phyloP scores from a whole-genome alignment of 2,113 vertebrate species.

The Callipepla californica region DNA sequence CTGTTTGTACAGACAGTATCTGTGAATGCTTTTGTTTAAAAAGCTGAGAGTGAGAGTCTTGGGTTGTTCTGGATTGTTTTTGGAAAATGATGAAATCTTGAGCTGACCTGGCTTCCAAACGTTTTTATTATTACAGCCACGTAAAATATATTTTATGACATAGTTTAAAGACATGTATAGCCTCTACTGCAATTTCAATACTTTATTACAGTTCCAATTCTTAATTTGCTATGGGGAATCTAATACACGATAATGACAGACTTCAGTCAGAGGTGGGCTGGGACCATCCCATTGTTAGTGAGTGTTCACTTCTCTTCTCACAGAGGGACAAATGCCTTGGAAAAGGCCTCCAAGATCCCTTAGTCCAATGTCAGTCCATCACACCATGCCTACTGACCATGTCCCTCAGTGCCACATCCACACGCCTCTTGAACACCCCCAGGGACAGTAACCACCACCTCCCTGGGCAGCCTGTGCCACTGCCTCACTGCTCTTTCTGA shows the following conservation, averaged over 20 bases:
- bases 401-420: too few species aligned
- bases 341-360: too few species aligned
- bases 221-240: neutral
- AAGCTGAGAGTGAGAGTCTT: neutral
- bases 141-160: neutral
- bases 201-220: constrained; percentile 5
- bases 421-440: too few species aligned
- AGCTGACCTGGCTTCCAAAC: neutral
- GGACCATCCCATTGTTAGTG: neutral
- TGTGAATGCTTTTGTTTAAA: neutral
- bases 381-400: too few species aligned
- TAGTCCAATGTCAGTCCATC: too few species aligned
- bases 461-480: too few species aligned
- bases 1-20: neutral
- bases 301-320: neutral
- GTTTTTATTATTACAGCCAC: constrained; percentile 3
- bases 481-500: too few species aligned
- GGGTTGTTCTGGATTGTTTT: neutral
- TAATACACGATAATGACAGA: neutral
- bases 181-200: constrained; percentile 16
- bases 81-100: neutral
- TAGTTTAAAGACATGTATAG: constrained; percentile 18
- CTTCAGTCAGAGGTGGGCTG: neutral
- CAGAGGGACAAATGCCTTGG: neutral
- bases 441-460: too few species aligned